Percentiles rank a stretch among this genome's conserved stretches.
phyloP scores from a whole-genome alignment of 1,140 invertebrate species.

The Pseudomyrmex cubaensis region DNA sequence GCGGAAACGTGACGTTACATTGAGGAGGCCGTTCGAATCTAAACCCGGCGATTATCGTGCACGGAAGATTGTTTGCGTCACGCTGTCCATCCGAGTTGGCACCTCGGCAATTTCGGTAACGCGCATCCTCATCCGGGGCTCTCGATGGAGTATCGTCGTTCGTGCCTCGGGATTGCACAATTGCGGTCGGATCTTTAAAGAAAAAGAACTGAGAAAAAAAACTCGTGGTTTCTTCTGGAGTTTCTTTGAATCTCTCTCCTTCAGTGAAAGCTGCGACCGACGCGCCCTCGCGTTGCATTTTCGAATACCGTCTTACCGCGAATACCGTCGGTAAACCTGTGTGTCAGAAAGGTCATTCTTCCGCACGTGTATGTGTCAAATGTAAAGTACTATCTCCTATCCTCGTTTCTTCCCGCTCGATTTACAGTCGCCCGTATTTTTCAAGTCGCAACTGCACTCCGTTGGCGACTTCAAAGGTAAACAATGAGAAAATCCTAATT shows the following conservation, averaged over 20 bases:
- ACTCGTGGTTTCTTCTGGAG: not conserved
- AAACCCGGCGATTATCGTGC: not conserved
- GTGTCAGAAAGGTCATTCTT: too few species aligned
- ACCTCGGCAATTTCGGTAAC: not conserved
- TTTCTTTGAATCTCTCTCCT: constrained; percentile 4
- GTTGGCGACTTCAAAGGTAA: too few species aligned
- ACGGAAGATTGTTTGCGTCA: not conserved
- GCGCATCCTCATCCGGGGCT: not conserved
- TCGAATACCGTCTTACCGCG: constrained; percentile 46
- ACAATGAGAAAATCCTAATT: too few species aligned
- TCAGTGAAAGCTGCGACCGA: constrained; percentile 44
- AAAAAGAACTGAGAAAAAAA: not conserved
- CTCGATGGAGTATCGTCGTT: not conserved
- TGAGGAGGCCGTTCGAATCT: not conserved
- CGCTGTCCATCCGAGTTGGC: not conserved
- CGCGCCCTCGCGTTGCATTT: constrained; percentile 59
- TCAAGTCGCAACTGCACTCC: too few species aligned
- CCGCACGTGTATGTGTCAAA: too few species aligned
- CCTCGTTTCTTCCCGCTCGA: too few species aligned
- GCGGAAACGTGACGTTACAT: not conserved
- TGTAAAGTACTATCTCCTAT: too few species aligned
- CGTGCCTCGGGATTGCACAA: constrained; percentile 18
- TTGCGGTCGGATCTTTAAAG: constrained; percentile 24
- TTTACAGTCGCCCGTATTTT: too few species aligned
- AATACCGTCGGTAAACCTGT: constrained; percentile 63